A percentile compares a stretch with the other conserved stretches of the same genome.
phyloP scores from a whole-genome alignment of 2,797 vertebrate genomes.

The Scarus forsteni region DNA sequence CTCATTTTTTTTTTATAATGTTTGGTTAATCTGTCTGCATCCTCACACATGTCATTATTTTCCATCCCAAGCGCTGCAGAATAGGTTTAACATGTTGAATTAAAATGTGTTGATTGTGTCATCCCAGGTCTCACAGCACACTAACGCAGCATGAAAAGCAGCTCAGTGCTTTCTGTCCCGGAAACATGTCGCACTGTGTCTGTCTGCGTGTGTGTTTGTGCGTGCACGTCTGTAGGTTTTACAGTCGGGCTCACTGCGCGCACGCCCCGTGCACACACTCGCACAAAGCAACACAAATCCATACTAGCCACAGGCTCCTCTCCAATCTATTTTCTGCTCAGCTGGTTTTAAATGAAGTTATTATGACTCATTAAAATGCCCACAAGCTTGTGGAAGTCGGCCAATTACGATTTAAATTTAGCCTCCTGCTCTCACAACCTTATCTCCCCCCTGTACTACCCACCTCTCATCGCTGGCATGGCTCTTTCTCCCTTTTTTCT shows the following conservation, averaged over 20 bases:
- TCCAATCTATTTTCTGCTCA: conserved; percentile 99
- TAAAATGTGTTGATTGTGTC: conserved; percentile 35
- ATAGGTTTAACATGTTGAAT: neutral
- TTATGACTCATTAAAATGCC: conserved; percentile 99
- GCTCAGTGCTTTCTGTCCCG: conserved; percentile 36
- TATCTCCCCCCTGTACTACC: conserved; percentile 62
- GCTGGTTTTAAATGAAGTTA: conserved; percentile 99
- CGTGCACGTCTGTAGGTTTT: conserved; percentile 29
- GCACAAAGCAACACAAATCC: conserved; percentile 90
- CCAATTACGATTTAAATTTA: conserved; percentile 99
- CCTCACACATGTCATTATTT: neutral
- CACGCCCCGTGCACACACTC: conserved; percentile 70
- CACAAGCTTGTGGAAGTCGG: conserved; percentile 99
- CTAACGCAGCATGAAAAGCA: conserved; percentile 33
- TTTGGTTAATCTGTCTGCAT: neutral
- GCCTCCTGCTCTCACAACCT: conserved; percentile 82
- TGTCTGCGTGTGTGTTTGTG: conserved; percentile 3
- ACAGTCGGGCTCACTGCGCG: conserved; percentile 38
- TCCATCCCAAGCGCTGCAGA: neutral
- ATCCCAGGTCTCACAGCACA: conserved; percentile 8
- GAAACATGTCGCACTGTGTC: conserved; percentile 38
- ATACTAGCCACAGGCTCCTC: conserved; percentile 99
- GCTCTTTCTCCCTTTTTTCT: conserved; percentile 12
- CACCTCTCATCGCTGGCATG: conserved; percentile 57
- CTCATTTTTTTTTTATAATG: neutral